A percentile compares a stretch with the other conserved stretches of the same genome.
These are phyloP conservation scores for Mesocentrotus franciscanus DNA, from an alignment of 53 echinoderm and acorn worm genomes.

Conservation along the genomic window DNA sequence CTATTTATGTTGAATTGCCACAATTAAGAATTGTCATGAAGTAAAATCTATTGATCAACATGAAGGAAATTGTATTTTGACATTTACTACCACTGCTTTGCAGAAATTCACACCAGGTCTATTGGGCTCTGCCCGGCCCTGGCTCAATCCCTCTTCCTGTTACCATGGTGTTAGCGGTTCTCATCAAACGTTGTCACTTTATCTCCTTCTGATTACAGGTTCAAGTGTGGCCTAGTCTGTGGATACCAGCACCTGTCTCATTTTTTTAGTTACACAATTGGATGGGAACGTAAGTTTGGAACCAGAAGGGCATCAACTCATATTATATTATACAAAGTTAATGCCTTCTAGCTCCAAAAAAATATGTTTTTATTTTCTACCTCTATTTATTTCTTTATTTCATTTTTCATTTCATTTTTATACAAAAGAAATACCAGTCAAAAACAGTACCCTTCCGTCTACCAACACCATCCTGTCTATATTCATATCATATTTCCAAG, in stretches of 20 bases:
- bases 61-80: background rate
- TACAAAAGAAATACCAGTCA: background rate
- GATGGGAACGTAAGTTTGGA: background rate
- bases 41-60: background rate
- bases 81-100: background rate
- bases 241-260: background rate
- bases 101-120: slow-evolving; percentile 12
- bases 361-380: too few relatives aligned
- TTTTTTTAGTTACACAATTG: background rate
- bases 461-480: background rate
- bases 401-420: too few relatives aligned
- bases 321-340: too few relatives aligned
- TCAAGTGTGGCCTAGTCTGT: background rate
- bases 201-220: slow-evolving; percentile 33
- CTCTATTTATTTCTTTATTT: too few relatives aligned
- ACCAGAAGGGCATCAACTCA: too few relatives aligned
- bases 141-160: slow-evolving; percentile 29
- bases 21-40: background rate
- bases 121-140: background rate
- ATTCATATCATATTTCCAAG: too few relatives aligned
- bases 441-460: background rate
- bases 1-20: background rate
- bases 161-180: slow-evolving; percentile 4
- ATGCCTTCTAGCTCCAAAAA: too few relatives aligned
- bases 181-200: slow-evolving; percentile 34